A percentile compares a stretch with the other conserved stretches of the same genome.
Conservation (phyloP, 2,797 vertebrate genomes). For the Apogon hyalosoma region DNA sequence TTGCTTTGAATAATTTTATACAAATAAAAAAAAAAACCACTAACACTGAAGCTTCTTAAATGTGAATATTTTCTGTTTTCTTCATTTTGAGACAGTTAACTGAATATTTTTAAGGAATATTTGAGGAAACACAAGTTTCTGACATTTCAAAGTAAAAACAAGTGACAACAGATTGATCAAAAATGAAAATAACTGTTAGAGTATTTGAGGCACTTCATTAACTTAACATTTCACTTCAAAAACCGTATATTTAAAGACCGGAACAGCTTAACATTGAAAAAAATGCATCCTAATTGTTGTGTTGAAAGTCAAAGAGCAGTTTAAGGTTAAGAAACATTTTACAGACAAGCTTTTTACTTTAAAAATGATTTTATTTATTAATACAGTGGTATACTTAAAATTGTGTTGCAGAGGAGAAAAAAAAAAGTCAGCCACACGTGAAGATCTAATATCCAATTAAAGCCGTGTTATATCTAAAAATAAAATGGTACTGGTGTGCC, state of each 20-base stretch:
- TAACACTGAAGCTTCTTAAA: background rate
- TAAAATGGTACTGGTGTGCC: constrained; percentile 94
- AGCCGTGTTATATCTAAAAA: constrained; percentile 96
- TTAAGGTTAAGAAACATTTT: constrained; percentile 2
- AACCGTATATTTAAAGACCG: background rate
- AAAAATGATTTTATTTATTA: constrained; percentile 99
- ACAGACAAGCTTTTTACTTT: constrained; percentile 85
- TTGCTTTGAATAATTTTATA: no score
- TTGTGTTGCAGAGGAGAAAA: constrained; percentile 90
- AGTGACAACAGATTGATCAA: no score
- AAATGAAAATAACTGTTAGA: no score
- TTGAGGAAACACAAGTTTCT: no score
- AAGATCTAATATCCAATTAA: constrained; percentile 93
- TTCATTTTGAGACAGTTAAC: background rate
- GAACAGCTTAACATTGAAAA: background rate
- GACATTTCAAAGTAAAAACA: background rate
- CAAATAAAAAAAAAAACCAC: no score
- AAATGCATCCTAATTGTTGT: background rate
- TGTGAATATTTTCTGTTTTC: background rate
- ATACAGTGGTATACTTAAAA: constrained; percentile 95
- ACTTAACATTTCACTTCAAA: no score
- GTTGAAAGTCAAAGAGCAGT: background rate
- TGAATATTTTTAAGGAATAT: background rate
- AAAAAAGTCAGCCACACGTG: constrained; percentile 91
- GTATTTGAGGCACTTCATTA: background rate